Evolutionary conservation across 2,797 vertebrate genomes (phyloP), one percentile per base, ranked within the genome.

Genomic region (Notamacropus eugenii): DNA sequence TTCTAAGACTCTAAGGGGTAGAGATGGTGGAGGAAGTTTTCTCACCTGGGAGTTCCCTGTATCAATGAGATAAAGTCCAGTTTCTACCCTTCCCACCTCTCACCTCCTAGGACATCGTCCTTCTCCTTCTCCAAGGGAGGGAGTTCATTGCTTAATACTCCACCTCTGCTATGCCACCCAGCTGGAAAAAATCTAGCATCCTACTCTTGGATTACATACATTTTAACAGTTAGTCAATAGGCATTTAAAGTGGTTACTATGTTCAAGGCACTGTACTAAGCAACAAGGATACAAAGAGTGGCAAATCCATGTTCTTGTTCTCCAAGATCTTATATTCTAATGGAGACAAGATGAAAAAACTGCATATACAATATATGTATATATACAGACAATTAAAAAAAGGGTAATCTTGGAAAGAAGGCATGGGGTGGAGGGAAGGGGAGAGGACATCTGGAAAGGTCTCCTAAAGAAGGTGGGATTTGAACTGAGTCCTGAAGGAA

Each of bases 251-350:
- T 46, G 22, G 40, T 46, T 82, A 82, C 74, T 82, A 11, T 82
- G 74, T 82, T 82, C 40, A 9, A 82, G 40, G 0, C 74, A 82
- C 40, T 27, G 40, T 27, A 27, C 22, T 46, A 27, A 82, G 40
- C 8, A 24, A 46, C 8, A 46, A 16, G 74, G n/a, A 74, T 74
- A 67, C 29, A 67, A 34, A 62, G 31, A 24, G 5, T 22, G 40
- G 74, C 74, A 82, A 22, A 46, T 40, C 19, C 5, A 5, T 46
- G 9, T 24, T 27, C 1, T 34, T 40, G 13, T n/a, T 5, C 22
- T 46, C 40, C 27, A 82, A 95, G 52, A 96, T n/a, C 31, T 90
- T n/a, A 58, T 22, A 82, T 40, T 95, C 93, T 90, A 52, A 50
- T 34, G n/a, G 34, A 50, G 24, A 56, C 19, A 31, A 92, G 94